A percentile compares a stretch with the other conserved stretches of the same genome.
Conservation (phyloP, 2,888 invertebrate species). For the Phalangium opilio region DNA sequence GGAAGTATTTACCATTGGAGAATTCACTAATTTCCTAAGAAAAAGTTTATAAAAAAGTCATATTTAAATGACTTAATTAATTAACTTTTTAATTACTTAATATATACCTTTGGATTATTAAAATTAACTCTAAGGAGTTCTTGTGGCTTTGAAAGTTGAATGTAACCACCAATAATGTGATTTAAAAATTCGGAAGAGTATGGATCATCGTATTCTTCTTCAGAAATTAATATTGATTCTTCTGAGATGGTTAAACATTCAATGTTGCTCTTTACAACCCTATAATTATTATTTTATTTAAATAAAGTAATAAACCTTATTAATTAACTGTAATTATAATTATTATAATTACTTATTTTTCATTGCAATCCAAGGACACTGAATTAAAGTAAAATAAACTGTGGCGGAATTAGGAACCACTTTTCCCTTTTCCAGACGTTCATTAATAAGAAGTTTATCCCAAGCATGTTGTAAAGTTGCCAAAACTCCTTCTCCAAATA, state of each 20-base stretch:
- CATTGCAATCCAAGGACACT: slow-evolving; percentile 38
- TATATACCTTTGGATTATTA: slow-evolving; percentile 36
- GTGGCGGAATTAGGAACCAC: slow-evolving; percentile 46
- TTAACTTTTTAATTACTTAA: no score
- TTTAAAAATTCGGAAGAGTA: slow-evolving; percentile 55
- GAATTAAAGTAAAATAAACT: slow-evolving; percentile 46
- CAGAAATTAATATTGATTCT: no score
- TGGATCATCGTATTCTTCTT: slow-evolving; percentile 33
- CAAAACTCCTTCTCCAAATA: slow-evolving; percentile 59
- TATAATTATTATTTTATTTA: no score
- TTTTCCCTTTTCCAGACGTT: slow-evolving; percentile 29
- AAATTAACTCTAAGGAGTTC: slow-evolving; percentile 46
- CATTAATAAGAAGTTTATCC: slow-evolving; percentile 36
- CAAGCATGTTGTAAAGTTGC: slow-evolving; percentile 52
- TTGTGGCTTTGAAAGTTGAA: slow-evolving; percentile 42
- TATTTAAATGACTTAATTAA: no score
- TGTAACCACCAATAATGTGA: slow-evolving; percentile 36
- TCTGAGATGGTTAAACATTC: no score
- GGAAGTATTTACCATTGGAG: no score
- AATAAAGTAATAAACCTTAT: no score
- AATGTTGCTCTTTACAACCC: no score
- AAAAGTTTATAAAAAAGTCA: neutral
- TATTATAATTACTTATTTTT: slow-evolving; percentile 39
- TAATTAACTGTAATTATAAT: no score
- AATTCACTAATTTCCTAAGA: neutral